Base-by-base conservation (phyloP, 2,797 vertebrate genomes). In the Hoplostethus atlanticus region DNA sequence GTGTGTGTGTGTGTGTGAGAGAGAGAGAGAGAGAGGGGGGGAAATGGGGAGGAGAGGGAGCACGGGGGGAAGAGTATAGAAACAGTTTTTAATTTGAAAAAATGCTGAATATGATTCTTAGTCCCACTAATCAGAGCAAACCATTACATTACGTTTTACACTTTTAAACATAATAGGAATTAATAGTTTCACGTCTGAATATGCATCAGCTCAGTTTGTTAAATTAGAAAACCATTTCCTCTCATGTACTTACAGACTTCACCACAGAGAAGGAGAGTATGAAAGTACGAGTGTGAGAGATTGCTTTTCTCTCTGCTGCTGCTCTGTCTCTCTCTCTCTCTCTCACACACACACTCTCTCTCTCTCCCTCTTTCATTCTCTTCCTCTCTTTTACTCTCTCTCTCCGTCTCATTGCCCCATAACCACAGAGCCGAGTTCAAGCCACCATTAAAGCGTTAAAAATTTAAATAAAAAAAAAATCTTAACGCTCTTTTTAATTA, bases 401-500 rank as follows among this genome's bases (percentile, higher is more conserved):
- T 85, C 80, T 79, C 58, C 85, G 67, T 90, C 92, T 91, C 88
- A 92, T 92, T 93, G 92, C 90, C 90, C 92, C 90, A 87, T 93
- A 91, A 93, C 93, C 92, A 86, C 86, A 89, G 88, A 92, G 88
- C 91, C 88, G 90, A 94, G 93, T 94, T 94, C 92, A 93, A 94
- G 92, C 90, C 91, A 91, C 94, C 93, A 93, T 95, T 94, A 94
- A 94, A 95, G 94, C 92, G 94, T 95, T 95, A 94, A 94, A 95
- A 94, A 94, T 93, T 95, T 94, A 93, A 93, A 94, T 93, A 79
- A 84, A 89, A 88, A 92, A 93, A 94, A 94, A 94, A 89, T 79
- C 83, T 84, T 83, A 93, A 95, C 94, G 88, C 89, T 92, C 94
- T 95, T 95, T 95, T 95, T 95, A 95, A 95, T 95, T 95, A 95